A percentile compares a stretch with the other conserved stretches of the same genome.
Conservation (phyloP, 2,113 vertebrate genomes). For the Syrrhaptes paradoxus region DNA sequence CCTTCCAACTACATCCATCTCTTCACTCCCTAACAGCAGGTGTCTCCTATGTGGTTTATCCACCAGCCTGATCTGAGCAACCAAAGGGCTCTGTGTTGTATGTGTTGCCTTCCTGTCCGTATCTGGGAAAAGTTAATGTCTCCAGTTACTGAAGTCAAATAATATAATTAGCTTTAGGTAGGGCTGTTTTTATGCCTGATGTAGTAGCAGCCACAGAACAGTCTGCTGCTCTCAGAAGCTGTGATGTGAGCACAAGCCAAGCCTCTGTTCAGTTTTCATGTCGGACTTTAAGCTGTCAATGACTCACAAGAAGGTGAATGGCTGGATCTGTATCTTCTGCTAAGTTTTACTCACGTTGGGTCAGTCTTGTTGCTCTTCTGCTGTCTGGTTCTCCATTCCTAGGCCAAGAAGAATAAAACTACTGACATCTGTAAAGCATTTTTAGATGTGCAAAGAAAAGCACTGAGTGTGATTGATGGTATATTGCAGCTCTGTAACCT, state of each 20-base stretch:
- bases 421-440: background rate
- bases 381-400: background rate
- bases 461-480: background rate
- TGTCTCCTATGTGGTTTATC: background rate
- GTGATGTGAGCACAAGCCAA: background rate
- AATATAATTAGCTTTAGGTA: background rate
- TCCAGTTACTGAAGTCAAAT: background rate
- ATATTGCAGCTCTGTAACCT: background rate
- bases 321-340: background rate
- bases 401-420: background rate
- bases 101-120: background rate
- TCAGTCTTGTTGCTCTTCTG: background rate
- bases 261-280: background rate
- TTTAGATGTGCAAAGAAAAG: background rate
- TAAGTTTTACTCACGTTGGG: background rate
- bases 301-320: background rate
- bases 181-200: background rate
- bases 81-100: background rate
- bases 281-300: background rate
- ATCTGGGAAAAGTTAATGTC: background rate
- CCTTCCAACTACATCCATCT: background rate
- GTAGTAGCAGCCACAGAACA: background rate
- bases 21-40: background rate
- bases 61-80: background rate
- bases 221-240: background rate